Percentiles rank a stretch among this genome's conserved stretches.
Conservation (phyloP, 2,888 invertebrate species). For the Macaria notata region DNA sequence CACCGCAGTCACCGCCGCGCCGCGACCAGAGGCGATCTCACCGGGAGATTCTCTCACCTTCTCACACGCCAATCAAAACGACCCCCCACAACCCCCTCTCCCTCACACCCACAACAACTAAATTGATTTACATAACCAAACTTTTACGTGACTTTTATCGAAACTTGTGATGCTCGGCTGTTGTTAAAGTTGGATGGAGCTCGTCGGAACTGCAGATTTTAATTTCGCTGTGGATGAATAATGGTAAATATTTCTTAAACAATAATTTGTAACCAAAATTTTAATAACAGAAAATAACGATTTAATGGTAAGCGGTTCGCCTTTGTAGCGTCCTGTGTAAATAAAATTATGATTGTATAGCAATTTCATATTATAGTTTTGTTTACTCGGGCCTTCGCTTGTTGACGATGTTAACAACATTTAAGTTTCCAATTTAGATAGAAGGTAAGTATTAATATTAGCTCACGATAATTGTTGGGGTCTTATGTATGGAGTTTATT, state of each 20-base stretch:
- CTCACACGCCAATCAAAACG: constrained; percentile 36
- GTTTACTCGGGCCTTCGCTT: constrained; percentile 24
- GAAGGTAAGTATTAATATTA: too few species aligned
- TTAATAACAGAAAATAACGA: too few species aligned
- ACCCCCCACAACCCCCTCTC: constrained; percentile 34
- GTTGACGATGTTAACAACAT: constrained; percentile 18
- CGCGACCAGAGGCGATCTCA: constrained; percentile 47
- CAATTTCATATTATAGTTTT: constrained; percentile 29
- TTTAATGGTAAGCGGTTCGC: background rate
- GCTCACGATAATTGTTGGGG: too few species aligned
- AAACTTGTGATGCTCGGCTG: constrained; percentile 27
- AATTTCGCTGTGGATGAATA: constrained; percentile 64
- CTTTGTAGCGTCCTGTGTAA: constrained; percentile 20
- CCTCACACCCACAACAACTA: constrained; percentile 53
- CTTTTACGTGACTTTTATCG: constrained; percentile 50
- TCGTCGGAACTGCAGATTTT: constrained; percentile 33
- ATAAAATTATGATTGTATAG: constrained; percentile 32
- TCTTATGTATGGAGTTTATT: too few species aligned
- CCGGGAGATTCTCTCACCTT: constrained; percentile 41
- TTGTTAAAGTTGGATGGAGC: constrained; percentile 19
- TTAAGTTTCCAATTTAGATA: constrained; percentile 16
- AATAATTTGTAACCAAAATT: constrained; percentile 1
- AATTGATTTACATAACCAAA: constrained; percentile 68
- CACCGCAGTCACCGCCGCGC: constrained; percentile 57
- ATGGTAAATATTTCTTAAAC: constrained; percentile 59